phyloP scores from a whole-genome alignment of 2,113 vertebrate species.

The Perccottus glenii region DNA sequence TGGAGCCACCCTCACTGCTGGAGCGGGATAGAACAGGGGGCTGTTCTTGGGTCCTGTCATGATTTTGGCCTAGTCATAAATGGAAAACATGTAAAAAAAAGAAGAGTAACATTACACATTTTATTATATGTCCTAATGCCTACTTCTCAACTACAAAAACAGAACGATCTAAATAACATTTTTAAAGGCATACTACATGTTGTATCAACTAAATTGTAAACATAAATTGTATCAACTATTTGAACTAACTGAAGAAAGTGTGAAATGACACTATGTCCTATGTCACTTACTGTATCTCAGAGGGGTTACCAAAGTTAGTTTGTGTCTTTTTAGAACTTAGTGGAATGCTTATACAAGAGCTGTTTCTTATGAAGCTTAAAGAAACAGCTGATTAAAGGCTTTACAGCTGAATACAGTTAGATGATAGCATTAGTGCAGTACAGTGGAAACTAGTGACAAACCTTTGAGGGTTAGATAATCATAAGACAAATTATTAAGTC shows the following conservation, averaged over 20 bases:
- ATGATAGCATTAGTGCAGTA: neutral
- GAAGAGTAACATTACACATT: too few species aligned
- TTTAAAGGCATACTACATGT: too few species aligned
- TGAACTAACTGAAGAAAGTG: too few species aligned
- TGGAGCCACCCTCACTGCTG: constrained; percentile 81
- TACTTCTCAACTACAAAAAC: too few species aligned
- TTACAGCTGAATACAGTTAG: neutral
- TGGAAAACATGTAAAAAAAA: constrained; percentile 5
- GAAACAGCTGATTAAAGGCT: neutral
- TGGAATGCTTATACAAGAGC: neutral
- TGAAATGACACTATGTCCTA: too few species aligned
- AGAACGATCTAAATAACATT: too few species aligned
- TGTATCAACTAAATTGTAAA: too few species aligned
- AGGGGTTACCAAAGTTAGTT: too few species aligned
- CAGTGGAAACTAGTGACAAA: neutral
- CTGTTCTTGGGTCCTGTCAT: constrained; percentile 82
- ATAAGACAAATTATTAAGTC: neutral
- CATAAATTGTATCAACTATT: too few species aligned
- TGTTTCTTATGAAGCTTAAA: neutral
- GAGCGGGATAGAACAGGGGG: constrained; percentile 83
- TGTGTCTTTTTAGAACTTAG: too few species aligned
- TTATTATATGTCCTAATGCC: too few species aligned
- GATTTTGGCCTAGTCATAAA: constrained; percentile 58
- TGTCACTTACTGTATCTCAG: too few species aligned
- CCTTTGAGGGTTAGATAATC: neutral